Evolutionary conservation across 2,113 vertebrate genomes (phyloP), one percentile per base, ranked within the genome.

Genomic region (cat (Felis catus)): DNA sequence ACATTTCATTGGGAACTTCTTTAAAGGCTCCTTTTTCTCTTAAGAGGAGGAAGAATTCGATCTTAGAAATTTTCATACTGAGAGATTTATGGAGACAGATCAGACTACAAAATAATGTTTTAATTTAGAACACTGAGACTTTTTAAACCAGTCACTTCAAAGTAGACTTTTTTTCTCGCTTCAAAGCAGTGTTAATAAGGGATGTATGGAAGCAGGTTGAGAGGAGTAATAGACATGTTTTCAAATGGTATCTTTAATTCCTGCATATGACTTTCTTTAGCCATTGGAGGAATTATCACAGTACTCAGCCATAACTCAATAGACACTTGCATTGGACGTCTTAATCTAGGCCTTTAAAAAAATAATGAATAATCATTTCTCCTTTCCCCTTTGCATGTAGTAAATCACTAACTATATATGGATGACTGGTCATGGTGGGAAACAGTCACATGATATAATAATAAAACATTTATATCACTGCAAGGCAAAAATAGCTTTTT

Each of bases 141-240:
- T 51, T 97, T 80, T 95, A 86, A 91, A 97, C 41, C 21, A 97
- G 66, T 58, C 33, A 61, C 45, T 97, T 98, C 95, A 97, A 98
- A 98, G 27, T 51, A 91, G 65, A 13, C 41, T 23, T 36, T 41
- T 74, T 73, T 65, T 63, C 7, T 63, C 11, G 16, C 84, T 98
- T 98, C 70, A 93, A 96, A 98, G 66, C 7, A 95, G 1, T 90
- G 25, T 91, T 98, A 98, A 95, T 97, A 98, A 97, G 61, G 91
- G 15, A 66, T 89, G 16, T 94, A 61, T 95, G 89, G 91, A 91
- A 94, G 80, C 66, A 87, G 15, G 1, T 82, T 58, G 78, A 31
- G 45, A 96, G 23, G 27, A 97, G 19, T 74, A 65, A 95, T 61
- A 23, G 25, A 8, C 27, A 81, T 81, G 39, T 97, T 97, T 98